Evolutionary conservation across 2,888 invertebrate genomes (phyloP).

Genomic region (Dendrolimus pini): DNA sequence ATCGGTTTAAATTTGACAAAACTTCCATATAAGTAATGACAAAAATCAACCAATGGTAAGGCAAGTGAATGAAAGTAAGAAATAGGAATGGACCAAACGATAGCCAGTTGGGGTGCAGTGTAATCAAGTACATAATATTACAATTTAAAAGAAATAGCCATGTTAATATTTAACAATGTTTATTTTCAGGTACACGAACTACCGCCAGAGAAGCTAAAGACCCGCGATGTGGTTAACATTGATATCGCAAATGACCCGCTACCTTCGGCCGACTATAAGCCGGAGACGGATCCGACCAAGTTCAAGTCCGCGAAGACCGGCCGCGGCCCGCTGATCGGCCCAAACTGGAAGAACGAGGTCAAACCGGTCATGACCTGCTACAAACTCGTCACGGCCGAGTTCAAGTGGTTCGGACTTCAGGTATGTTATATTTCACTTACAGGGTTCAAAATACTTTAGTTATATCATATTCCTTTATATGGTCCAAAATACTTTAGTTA

Average conservation of each 20-base stretch:
- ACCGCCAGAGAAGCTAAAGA: conserved; percentile 90
- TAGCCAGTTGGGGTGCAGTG: no score
- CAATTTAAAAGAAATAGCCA: no score
- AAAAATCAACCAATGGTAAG: no score
- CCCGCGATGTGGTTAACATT: conserved; percentile 92
- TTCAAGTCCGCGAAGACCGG: conserved; percentile 95
- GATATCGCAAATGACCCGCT: conserved; percentile 97
- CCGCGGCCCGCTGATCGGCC: conserved; percentile 90
- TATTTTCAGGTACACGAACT: conserved; percentile 90
- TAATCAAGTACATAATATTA: no score
- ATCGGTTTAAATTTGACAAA: no score
- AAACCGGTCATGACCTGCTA: conserved; percentile 98
- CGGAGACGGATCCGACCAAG: conserved; percentile 78
- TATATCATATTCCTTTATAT: no score
- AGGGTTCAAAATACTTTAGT: background rate
- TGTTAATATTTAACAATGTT: background rate
- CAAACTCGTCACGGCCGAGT: conserved; percentile 97
- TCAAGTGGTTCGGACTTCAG: conserved; percentile 98
- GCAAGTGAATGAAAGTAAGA: no score
- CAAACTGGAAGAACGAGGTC: conserved; percentile 86
- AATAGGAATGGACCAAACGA: no score
- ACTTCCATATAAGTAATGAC: no score
- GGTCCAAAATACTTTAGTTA: no score
- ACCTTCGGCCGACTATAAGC: conserved; percentile 89
- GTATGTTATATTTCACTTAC: conserved; percentile 34